Base-by-base conservation (phyloP, 2,113 vertebrate species). In the Clarias batrachus region DNA sequence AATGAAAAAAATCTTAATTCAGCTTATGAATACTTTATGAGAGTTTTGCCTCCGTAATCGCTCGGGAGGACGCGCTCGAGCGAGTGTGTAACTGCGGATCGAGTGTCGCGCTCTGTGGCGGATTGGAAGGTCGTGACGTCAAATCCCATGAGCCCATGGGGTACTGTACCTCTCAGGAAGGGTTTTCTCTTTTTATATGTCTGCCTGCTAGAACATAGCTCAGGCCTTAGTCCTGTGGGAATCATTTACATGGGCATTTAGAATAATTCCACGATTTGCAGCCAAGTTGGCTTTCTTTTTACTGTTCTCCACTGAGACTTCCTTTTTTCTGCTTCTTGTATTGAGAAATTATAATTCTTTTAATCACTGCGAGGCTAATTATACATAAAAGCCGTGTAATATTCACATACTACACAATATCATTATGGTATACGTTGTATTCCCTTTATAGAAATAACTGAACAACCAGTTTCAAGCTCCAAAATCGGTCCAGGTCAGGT, bases 1-100 rank as follows among this genome's bases (percentile, higher is more conserved):
- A 86, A 84, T 86, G 81, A 82, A 82, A 82, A 82, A 79, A 87
- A 77, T 79, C 76, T 41, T 71, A 88, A 86, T 87, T 86, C 78
- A 87, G 77, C 66, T 66, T 25, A 77, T 81, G 78, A 83, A 88
- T 76, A 78, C 57, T 59, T 83, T 25, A 80, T 60, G 74, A 78
- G 25, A 57, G 30, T 85, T 85, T 66, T 23, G 27, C 23, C 74
- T 57, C 37, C 16, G 54, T 33, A 13, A 76, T 48, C 71, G 19
- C 48, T 74, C 37, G 48, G 30, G 52, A 11, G 37, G 71, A 74
- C 52, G 25, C 74, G 4, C 13, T 78, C 2, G 48, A 78, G 54
- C 3, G 52, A 27, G 27, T 3, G 41, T 27, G 23, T 4, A 25
- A 52, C 3, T 3, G 21, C 25, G 73, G 73, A 76, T 52, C 73